These are phyloP conservation scores for Copidosoma floridanum DNA, from an alignment of 1,140 invertebrate species.

Conservation along the genomic window DNA sequence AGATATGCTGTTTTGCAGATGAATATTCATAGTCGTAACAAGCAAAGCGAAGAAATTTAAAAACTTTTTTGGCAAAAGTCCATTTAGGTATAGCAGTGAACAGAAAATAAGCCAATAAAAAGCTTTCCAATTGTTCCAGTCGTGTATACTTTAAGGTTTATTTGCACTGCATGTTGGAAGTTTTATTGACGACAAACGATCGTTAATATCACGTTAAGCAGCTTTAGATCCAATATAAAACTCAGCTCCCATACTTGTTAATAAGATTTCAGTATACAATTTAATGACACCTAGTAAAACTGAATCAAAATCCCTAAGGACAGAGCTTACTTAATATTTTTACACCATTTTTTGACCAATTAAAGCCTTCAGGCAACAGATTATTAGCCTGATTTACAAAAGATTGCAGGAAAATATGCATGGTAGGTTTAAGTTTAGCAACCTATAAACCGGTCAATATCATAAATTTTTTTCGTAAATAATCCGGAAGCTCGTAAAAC, in stretches of 20 bases:
- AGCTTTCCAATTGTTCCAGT: constrained; percentile 2
- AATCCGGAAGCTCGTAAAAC: constrained; percentile 21
- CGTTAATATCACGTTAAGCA: not conserved
- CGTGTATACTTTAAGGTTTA: not conserved
- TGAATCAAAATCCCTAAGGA: constrained; percentile 7
- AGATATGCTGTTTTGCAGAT: not conserved
- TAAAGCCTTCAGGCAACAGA: not conserved
- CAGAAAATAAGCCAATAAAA: not conserved
- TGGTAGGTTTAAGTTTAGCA: not conserved
- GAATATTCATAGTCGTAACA: not conserved
- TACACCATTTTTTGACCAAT: not conserved
- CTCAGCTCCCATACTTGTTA: not conserved
- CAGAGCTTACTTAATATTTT: not conserved
- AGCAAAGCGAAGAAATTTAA: not conserved
- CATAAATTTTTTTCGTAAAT: constrained; percentile 13
- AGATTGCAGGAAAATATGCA: constrained; percentile 5
- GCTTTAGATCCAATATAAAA: not conserved
- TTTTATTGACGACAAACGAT: not conserved
- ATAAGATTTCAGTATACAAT: not conserved
- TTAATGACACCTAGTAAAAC: not conserved
- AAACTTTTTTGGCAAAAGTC: too few relatives aligned
- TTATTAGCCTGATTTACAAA: not conserved
- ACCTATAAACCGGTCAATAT: constrained; percentile 1
- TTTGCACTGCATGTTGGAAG: constrained; percentile 3
- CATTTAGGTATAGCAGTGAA: not conserved